A percentile compares a stretch with the other conserved stretches of the same genome.
phyloP scores from a whole-genome alignment of 1,140 invertebrate species.

The Dermatophagoides farinae region DNA sequence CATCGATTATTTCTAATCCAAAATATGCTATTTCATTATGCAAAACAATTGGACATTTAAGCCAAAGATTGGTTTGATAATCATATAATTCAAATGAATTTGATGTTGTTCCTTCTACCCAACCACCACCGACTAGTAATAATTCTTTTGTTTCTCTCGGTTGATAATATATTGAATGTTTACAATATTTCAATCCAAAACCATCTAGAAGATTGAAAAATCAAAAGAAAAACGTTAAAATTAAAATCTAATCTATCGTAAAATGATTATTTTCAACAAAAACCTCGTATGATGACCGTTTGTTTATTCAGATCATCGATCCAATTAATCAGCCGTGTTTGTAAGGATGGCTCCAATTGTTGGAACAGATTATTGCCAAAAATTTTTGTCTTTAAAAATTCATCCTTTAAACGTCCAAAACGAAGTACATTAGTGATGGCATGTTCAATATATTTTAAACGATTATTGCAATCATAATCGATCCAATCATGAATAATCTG shows the following conservation, averaged over 20 bases:
- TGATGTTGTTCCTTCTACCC: conserved; percentile 44
- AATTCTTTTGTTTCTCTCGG: neutral
- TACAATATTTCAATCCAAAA: neutral
- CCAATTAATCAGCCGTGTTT: no score
- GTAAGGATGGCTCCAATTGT: no score
- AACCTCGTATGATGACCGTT: neutral
- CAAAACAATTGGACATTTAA: neutral
- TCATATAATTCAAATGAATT: conserved; percentile 54
- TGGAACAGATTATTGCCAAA: neutral
- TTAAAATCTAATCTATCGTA: neutral
- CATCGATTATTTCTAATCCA: conserved; percentile 41
- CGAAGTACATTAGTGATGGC: neutral
- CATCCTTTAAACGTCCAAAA: neutral
- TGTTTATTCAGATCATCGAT: neutral
- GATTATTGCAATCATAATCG: neutral
- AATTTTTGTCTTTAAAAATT: neutral
- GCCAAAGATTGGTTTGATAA: conserved; percentile 49
- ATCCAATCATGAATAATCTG: conserved; percentile 5
- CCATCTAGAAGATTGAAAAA: neutral
- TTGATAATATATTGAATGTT: neutral
- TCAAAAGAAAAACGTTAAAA: neutral
- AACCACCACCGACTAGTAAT: conserved; percentile 49
- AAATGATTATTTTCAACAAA: neutral
- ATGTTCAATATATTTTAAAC: neutral
- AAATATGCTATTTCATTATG: conserved; percentile 40